Conservation (phyloP, 2,113 vertebrate genomes). For the Scomber japonicus region DNA sequence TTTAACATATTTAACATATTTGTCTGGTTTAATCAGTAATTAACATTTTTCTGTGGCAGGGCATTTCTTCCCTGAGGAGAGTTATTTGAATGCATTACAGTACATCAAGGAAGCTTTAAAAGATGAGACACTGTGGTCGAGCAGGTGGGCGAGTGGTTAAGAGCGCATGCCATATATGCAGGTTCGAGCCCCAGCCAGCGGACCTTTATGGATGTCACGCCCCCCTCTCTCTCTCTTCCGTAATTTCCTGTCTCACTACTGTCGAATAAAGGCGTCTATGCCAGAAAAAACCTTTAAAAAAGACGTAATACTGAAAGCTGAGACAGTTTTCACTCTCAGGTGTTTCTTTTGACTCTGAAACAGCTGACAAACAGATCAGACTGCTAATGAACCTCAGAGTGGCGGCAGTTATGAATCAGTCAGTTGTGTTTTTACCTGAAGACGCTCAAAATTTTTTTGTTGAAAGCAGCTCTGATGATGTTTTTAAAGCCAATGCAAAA, state of each 20-base stretch:
- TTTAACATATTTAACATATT: not conserved
- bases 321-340: slow-evolving; percentile 21
- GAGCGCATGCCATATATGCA: too few species aligned
- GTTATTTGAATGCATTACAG: not conserved
- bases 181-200: too few species aligned
- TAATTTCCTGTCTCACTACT: too few species aligned
- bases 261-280: too few species aligned
- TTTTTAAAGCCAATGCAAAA: not conserved
- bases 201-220: too few species aligned
- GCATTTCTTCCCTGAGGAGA: not conserved
- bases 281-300: too few species aligned
- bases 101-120: not conserved
- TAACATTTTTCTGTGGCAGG: not conserved
- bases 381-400: not conserved
- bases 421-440: not conserved
- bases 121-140: not conserved
- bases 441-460: not conserved
- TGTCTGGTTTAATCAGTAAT: not conserved
- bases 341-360: slow-evolving; percentile 18
- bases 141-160: too few species aligned
- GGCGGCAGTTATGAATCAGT: slow-evolving; percentile 21
- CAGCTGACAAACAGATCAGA: slow-evolving; percentile 20
- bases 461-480: slow-evolving; percentile 1
- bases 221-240: too few species aligned
- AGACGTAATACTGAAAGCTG: slow-evolving; percentile 14